Evolutionary conservation across 2,113 vertebrate species (phyloP).

Genomic region (Corythornis madagascariensis): DNA sequence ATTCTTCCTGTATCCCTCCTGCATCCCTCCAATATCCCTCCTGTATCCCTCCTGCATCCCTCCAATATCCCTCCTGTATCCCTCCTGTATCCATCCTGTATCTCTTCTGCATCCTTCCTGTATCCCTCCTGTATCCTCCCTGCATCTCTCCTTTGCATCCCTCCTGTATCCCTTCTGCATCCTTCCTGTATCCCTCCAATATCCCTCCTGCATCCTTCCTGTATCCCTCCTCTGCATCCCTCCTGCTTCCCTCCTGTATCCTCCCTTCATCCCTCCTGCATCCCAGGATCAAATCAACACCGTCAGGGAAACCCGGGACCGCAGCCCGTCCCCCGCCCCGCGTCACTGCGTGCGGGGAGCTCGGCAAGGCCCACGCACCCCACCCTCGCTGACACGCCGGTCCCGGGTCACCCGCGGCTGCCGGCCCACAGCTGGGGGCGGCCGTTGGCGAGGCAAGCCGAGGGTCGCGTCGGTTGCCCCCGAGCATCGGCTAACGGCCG

Average conservation of each 20-base stretch:
- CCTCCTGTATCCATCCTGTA: neutral
- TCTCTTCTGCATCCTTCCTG: neutral
- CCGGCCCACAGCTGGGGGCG: neutral
- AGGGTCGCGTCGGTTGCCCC: neutral
- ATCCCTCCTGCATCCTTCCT: neutral
- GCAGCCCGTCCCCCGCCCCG: accelerated
- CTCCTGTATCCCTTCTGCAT: neutral
- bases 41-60: neutral
- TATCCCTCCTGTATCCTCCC: neutral
- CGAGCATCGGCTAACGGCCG: neutral
- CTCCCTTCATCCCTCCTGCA: neutral
- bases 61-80: neutral
- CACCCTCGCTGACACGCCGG: neutral
- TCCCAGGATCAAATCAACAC: accelerated
- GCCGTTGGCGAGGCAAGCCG: neutral
- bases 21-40: neutral
- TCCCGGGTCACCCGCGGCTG: neutral
- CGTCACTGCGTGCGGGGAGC: neutral
- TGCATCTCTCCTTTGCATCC: neutral
- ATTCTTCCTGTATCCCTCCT: neutral
- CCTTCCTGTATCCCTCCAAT: neutral
- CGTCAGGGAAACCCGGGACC: accelerated
- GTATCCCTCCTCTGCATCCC: neutral
- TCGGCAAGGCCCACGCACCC: too few relatives aligned
- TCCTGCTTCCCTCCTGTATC: neutral